These are phyloP conservation scores for Tuberolachnus salignus DNA, from an alignment of 2,888 invertebrate species.

Conservation along the genomic window DNA sequence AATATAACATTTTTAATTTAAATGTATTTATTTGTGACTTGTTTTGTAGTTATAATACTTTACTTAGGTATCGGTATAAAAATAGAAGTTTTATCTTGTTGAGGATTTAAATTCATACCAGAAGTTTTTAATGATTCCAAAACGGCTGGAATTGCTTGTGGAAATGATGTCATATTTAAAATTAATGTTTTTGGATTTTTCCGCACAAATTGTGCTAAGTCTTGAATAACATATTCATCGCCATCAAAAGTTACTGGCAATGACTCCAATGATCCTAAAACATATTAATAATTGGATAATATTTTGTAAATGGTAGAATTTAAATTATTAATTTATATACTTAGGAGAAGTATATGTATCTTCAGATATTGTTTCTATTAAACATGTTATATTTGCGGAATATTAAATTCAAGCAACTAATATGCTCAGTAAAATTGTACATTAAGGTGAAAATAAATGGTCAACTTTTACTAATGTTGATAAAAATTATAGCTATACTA, in stretches of 20 bases:
- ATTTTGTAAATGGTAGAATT: not conserved
- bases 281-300: not conserved
- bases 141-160: constrained; percentile 82
- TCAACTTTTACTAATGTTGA: too few species aligned
- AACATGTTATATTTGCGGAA: too few species aligned
- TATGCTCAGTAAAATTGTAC: too few species aligned
- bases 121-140: constrained; percentile 77
- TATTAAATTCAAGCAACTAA: too few species aligned
- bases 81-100: constrained; percentile 90
- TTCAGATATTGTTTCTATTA: not conserved
- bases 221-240: constrained; percentile 81
- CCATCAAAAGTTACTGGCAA: constrained; percentile 78
- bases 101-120: constrained; percentile 90
- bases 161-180: constrained; percentile 81
- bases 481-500: constrained; percentile 2
- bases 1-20: constrained; percentile 45
- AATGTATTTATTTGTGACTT: not conserved
- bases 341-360: not conserved
- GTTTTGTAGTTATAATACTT: constrained; percentile 59
- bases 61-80: constrained; percentile 88
- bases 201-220: constrained; percentile 83
- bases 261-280: constrained; percentile 76
- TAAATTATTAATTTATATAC: not conserved
- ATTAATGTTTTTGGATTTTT: constrained; percentile 87
- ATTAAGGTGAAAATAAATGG: too few species aligned